Conservation (phyloP, 2,888 invertebrate genomes). For the Timema cristinae region DNA sequence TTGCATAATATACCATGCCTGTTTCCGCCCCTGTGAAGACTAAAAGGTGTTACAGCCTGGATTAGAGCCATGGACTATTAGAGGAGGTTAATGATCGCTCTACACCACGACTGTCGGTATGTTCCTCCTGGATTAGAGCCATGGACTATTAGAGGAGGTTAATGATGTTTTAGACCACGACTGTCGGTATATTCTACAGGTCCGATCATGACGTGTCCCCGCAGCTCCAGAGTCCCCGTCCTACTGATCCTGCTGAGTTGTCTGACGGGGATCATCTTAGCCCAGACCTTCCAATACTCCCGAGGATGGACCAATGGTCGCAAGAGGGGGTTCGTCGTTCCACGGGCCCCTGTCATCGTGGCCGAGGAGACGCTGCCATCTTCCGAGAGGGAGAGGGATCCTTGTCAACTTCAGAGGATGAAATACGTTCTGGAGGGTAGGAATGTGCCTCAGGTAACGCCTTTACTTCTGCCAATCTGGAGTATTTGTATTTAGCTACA, state of each 20-base stretch:
- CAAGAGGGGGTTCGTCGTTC: conserved; percentile 33
- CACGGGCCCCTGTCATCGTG: conserved; percentile 26
- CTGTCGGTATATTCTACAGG: too few relatives aligned
- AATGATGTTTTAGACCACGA: too few relatives aligned
- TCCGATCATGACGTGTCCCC: not conserved
- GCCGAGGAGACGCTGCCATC: not conserved
- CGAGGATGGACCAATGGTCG: conserved; percentile 75
- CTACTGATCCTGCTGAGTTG: conserved; percentile 22
- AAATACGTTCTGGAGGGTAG: conserved; percentile 49
- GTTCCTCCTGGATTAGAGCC: too few relatives aligned
- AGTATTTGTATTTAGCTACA: too few relatives aligned
- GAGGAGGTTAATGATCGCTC: too few relatives aligned
- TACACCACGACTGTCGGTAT: too few relatives aligned
- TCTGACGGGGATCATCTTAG: conserved; percentile 38
- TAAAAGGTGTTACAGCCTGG: too few relatives aligned
- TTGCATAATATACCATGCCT: too few relatives aligned
- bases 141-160: too few relatives aligned
- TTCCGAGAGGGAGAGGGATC: not conserved
- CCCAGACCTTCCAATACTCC: conserved; percentile 74
- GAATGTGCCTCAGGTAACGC: conserved; percentile 14
- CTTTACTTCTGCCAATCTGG: too few relatives aligned
- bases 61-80: too few relatives aligned
- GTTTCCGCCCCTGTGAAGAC: too few relatives aligned
- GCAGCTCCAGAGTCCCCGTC: not conserved
- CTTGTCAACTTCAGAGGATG: conserved; percentile 49